Conservation (phyloP, 2,888 invertebrate genomes). For the Scaptomyza flava region DNA sequence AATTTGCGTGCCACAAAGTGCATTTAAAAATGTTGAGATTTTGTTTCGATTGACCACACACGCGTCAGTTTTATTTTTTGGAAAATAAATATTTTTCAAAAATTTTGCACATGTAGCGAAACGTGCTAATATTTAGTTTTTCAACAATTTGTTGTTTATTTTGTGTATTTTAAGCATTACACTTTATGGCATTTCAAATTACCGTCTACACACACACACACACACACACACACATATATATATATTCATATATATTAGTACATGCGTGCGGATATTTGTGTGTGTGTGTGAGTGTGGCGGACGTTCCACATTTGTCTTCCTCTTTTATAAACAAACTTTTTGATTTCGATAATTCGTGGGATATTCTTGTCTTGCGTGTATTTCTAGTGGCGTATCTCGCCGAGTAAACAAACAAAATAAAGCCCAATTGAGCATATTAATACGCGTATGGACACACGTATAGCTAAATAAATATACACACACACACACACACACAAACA, state of each 20-base stretch:
- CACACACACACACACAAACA: not conserved
- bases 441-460: slow-evolving; percentile 25
- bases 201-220: slow-evolving; percentile 22
- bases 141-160: slow-evolving; percentile 71
- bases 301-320: slow-evolving; percentile 78
- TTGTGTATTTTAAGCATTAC: slow-evolving; percentile 75
- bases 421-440: slow-evolving; percentile 66
- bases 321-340: slow-evolving; percentile 75
- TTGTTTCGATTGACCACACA: slow-evolving; percentile 56
- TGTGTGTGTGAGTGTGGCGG: slow-evolving; percentile 45
- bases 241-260: not conserved
- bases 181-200: slow-evolving; percentile 62
- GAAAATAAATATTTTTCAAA: slow-evolving; percentile 47
- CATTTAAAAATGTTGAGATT: slow-evolving; percentile 48
- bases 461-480: slow-evolving; percentile 15
- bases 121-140: slow-evolving; percentile 72
- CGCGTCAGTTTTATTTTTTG: slow-evolving; percentile 41
- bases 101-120: slow-evolving; percentile 77
- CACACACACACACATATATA: not conserved
- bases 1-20: slow-evolving; percentile 51
- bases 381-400: slow-evolving; percentile 71
- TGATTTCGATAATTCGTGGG: slow-evolving; percentile 70
- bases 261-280: not conserved
- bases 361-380: slow-evolving; percentile 71
- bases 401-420: slow-evolving; percentile 71